Conservation (phyloP, 2,797 vertebrate species). For the Urophycis tenuis region DNA sequence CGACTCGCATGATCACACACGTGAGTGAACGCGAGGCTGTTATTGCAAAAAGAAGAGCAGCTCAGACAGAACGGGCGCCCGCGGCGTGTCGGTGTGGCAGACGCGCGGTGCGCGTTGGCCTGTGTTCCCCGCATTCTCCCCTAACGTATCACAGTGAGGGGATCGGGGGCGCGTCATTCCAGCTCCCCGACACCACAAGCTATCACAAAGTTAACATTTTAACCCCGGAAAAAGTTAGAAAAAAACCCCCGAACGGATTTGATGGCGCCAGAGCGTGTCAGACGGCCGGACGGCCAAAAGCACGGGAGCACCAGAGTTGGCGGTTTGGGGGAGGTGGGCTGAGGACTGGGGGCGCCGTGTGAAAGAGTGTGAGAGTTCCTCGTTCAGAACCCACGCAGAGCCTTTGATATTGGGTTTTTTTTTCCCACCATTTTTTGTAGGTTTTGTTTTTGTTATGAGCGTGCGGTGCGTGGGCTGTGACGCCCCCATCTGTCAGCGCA, state of each 20-base stretch:
- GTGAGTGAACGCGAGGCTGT: too few species aligned
- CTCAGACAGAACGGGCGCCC: too few species aligned
- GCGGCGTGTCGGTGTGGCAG: not conserved
- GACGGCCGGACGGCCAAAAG: not conserved
- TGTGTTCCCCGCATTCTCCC: not conserved
- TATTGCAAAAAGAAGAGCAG: not conserved
- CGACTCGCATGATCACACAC: too few species aligned
- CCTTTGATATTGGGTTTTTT: not conserved
- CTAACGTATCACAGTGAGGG: not conserved
- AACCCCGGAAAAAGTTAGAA: too few species aligned
- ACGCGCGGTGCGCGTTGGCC: not conserved
- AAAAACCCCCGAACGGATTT: not conserved
- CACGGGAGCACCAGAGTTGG: not conserved
- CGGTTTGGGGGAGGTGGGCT: too few species aligned
- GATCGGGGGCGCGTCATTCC: not conserved
- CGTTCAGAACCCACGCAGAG: conserved; percentile 45
- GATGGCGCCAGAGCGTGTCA: not conserved
- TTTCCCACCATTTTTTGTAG: not conserved
- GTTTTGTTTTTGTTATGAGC: conserved; percentile 57
- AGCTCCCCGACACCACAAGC: not conserved
- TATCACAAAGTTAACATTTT: not conserved
- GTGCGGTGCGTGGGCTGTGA: conserved; percentile 46
- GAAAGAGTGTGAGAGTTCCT: conserved; percentile 35
- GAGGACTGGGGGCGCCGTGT: not conserved
- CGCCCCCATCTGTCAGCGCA: conserved; percentile 12